Evolutionary conservation across 1,140 invertebrate species (phyloP).

Genomic region (Nymphalis io): DNA sequence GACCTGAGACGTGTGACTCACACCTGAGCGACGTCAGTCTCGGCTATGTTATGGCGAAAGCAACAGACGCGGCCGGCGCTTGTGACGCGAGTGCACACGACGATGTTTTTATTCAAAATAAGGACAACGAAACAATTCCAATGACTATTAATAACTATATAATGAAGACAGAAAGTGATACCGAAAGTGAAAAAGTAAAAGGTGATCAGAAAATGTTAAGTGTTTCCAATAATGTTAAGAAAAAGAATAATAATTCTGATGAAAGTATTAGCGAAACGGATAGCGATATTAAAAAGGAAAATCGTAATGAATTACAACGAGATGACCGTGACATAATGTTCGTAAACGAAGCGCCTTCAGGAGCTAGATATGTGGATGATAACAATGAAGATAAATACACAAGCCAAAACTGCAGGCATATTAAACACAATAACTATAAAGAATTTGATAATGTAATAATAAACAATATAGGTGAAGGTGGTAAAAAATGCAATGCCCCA

Average conservation of each 20-base stretch:
- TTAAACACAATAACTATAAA: background rate
- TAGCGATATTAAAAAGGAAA: background rate
- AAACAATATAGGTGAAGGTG: background rate
- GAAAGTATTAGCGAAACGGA: background rate
- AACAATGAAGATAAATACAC: background rate
- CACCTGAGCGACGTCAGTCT: constrained; percentile 27
- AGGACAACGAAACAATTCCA: background rate
- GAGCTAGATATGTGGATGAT: too few species aligned
- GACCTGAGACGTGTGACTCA: background rate
- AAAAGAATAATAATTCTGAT: background rate
- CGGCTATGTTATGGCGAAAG: constrained; percentile 31
- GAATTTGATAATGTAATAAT: background rate
- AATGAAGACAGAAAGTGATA: background rate
- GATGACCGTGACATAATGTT: too few species aligned
- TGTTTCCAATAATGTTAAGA: background rate
- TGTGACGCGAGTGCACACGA: background rate
- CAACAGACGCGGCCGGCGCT: constrained; percentile 1
- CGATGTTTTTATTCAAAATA: background rate
- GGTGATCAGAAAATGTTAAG: background rate
- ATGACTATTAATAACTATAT: background rate
- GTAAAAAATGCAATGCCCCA: constrained; percentile 5
- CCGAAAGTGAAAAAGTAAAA: background rate
- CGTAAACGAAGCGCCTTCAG: background rate
- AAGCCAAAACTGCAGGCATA: background rate
- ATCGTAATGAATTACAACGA: background rate